Base-by-base conservation (phyloP, 2,888 invertebrate genomes). In the Zaprionus lineosus region DNA sequence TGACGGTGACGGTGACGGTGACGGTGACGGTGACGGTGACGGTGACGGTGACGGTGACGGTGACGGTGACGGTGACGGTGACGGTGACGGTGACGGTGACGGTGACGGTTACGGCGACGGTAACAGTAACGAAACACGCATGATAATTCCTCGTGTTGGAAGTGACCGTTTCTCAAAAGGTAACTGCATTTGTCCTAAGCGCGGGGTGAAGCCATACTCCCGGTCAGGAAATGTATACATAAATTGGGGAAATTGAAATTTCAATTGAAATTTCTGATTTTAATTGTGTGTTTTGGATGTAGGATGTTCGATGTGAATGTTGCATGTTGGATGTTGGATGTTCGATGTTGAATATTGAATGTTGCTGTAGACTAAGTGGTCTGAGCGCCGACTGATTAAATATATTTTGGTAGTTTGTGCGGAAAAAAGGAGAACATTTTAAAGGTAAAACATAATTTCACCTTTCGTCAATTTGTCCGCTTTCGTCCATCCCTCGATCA, bases 231-330 rank as follows among this genome's bases (percentile, higher is more conserved):
- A 83, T 83, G 74, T 53, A 34, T 29, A 29, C 34, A 63, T 50
- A 81, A 69, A 77, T 81, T 83, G 68, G 57, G 85, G 77, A 83
- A 83, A 83, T 83, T 69, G 64, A 61, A 81, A 83, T 83, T 77
- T 71, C 37, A 85, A 75, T 85, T 75, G 74, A 73, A 84, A 84
- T 63, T 64, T 59, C 58, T 65, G 28, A 59, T 21, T 34, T 12
- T 58, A 34, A 4, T n/a, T 9, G 16, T 57, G 36, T 47, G 36
- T 33, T 58, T 34, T 12, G 24, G 40, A 8, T 12, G 14, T 2
- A 11, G 11, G 19, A 24, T 7, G 21, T 37, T 28, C 12, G 7
- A 5, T 11, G n/a, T 0, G 40, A 16, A 11, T 11, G 21, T 18
- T 1, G 16, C 4, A 15, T 28, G 6, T 2, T 15, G 24, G 12